Conservation (phyloP, 2,113 vertebrate species). For the Dissostichus mawsoni region DNA sequence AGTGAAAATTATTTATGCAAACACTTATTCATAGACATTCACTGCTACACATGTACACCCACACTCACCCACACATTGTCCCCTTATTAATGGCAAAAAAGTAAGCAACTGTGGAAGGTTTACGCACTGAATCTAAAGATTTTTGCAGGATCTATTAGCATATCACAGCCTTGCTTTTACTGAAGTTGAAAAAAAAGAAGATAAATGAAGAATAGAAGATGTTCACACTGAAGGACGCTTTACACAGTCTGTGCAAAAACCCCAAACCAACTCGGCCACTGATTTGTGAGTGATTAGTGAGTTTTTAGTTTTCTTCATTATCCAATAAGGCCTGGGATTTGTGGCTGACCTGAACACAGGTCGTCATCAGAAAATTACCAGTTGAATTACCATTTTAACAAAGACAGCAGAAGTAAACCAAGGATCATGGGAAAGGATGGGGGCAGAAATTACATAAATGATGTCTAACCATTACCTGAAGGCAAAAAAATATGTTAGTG, state of each 20-base stretch:
- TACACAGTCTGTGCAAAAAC: neutral
- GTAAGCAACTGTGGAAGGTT: neutral
- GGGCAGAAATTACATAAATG: conserved; percentile 20
- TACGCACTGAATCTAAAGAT: conserved; percentile 18
- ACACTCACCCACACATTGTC: conserved; percentile 30
- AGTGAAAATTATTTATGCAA: conserved; percentile 46
- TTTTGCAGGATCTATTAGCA: conserved; percentile 28
- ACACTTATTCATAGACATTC: conserved; percentile 37
- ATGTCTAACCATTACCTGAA: conserved; percentile 35
- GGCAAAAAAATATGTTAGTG: neutral
- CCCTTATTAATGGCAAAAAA: conserved; percentile 15
- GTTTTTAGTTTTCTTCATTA: conserved; percentile 18
- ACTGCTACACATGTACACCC: conserved; percentile 16
- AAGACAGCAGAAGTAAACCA: conserved; percentile 30
- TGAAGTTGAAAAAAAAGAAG: conserved; percentile 19
- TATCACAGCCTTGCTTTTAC: conserved; percentile 28
- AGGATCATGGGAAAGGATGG: conserved; percentile 9
- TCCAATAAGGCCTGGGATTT: conserved; percentile 50
- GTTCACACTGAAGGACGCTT: neutral
- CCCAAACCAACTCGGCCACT: neutral
- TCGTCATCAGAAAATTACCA: conserved; percentile 62
- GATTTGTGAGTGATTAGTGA: conserved; percentile 4
- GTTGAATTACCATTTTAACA: conserved; percentile 64
- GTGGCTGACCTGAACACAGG: conserved; percentile 30
- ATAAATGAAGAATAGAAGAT: conserved; percentile 5